A percentile compares a stretch with the other conserved stretches of the same genome.
Evolutionary conservation across 2,113 vertebrate genomes (phyloP).

Genomic region (Odobenus rosmarus): DNA sequence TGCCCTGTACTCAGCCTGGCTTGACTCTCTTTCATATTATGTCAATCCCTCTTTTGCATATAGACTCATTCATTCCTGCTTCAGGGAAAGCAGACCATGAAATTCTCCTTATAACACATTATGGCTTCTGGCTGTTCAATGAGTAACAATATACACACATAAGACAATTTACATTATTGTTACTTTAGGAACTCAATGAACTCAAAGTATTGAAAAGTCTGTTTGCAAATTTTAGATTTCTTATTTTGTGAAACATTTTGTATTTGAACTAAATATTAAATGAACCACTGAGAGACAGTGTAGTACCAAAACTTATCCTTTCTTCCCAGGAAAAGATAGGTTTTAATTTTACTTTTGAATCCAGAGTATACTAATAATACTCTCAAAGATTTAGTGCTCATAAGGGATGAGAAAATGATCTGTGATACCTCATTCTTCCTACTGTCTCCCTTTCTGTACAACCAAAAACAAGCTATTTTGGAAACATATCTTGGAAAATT

Average conservation of each 20-base stretch:
- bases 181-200: background rate
- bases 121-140: background rate
- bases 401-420: background rate
- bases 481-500: background rate
- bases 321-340: background rate
- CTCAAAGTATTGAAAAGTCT: background rate
- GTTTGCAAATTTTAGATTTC: background rate
- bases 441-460: background rate
- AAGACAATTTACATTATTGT: background rate
- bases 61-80: background rate
- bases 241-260: background rate
- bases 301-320: background rate
- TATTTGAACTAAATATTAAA: conserved; percentile 21
- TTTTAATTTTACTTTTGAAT: background rate
- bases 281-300: conserved; percentile 43
- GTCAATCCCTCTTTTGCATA: background rate
- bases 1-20: background rate
- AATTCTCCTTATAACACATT: background rate
- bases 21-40: background rate
- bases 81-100: background rate
- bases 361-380: background rate
- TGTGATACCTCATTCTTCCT: background rate
- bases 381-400: background rate
- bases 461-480: background rate
- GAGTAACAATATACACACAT: background rate